Evolutionary conservation across 92 coral and sea anemone species (phyloP).

Genomic region (Palythoa heliodiscus): DNA sequence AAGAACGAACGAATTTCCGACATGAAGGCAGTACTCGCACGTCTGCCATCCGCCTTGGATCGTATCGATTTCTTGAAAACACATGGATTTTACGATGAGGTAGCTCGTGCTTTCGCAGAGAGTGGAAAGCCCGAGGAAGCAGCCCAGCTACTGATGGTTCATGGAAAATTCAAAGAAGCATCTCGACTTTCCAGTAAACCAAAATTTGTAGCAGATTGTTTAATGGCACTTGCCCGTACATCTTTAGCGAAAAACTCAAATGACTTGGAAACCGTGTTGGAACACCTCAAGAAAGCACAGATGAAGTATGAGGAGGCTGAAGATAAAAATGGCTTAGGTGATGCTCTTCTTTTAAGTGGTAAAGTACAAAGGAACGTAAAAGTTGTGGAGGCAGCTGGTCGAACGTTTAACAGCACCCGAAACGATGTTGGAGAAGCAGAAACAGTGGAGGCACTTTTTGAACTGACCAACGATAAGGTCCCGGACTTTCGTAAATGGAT

Average conservation of each 20-base stretch:
- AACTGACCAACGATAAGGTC: conserved; percentile 25
- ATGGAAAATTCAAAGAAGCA: conserved; percentile 49
- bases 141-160: conserved; percentile 44
- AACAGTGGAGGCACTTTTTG: conserved; percentile 55
- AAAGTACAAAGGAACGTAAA: conserved; percentile 29
- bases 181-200: conserved; percentile 38
- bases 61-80: conserved; percentile 48
- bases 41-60: conserved; percentile 46
- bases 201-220: conserved; percentile 52
- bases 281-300: conserved; percentile 56
- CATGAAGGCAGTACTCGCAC: conserved; percentile 50
- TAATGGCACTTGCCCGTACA: conserved; percentile 19
- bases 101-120: conserved; percentile 38
- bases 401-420: conserved; percentile 51
- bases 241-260: neutral
- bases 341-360: conserved; percentile 68
- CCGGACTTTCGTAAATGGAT: conserved; percentile 44
- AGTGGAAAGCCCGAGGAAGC: conserved; percentile 58
- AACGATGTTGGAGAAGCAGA: conserved; percentile 83
- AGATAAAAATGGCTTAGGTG: conserved; percentile 74
- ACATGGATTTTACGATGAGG: conserved; percentile 44
- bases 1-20: conserved; percentile 17
- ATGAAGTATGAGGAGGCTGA: conserved; percentile 60
- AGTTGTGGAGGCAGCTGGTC: conserved; percentile 64
- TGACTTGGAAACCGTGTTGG: conserved; percentile 7